phyloP scores from a whole-genome alignment of 23 tunicate species.

The Styela clava region DNA sequence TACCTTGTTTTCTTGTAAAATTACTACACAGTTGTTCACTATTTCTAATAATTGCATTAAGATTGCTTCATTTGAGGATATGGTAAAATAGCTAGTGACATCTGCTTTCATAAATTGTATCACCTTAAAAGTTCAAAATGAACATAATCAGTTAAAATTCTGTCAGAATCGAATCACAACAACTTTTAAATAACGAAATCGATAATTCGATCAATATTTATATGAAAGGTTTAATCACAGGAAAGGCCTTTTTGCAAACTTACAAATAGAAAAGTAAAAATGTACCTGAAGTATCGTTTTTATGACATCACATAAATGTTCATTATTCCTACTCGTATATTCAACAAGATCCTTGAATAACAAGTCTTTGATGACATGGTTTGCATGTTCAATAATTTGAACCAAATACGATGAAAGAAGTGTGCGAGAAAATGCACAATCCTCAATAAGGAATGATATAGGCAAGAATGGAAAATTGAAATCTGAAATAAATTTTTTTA shows the following conservation, averaged over 20 bases:
- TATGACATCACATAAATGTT: neutral
- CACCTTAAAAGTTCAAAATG: neutral
- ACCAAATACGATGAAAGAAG: neutral
- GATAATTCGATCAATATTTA: neutral
- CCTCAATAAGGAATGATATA: conserved; percentile 2
- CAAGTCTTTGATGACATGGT: neutral
- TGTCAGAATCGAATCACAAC: neutral
- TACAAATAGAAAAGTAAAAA: neutral
- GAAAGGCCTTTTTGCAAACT: no score
- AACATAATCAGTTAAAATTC: neutral
- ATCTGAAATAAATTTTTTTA: neutral
- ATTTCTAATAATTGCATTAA: neutral
- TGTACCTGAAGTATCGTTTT: neutral
- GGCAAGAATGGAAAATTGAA: neutral
- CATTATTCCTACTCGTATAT: no score
- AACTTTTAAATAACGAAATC: neutral
- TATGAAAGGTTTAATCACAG: no score
- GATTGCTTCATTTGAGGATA: neutral
- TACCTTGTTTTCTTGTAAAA: neutral
- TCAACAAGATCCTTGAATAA: neutral
- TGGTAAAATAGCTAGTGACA: neutral
- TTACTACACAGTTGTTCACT: neutral
- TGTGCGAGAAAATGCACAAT: neutral
- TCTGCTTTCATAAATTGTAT: neutral
- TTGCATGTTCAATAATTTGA: neutral